These are phyloP conservation scores for Malurus melanocephalus DNA, from an alignment of 2,113 vertebrate genomes.

Conservation along the genomic window DNA sequence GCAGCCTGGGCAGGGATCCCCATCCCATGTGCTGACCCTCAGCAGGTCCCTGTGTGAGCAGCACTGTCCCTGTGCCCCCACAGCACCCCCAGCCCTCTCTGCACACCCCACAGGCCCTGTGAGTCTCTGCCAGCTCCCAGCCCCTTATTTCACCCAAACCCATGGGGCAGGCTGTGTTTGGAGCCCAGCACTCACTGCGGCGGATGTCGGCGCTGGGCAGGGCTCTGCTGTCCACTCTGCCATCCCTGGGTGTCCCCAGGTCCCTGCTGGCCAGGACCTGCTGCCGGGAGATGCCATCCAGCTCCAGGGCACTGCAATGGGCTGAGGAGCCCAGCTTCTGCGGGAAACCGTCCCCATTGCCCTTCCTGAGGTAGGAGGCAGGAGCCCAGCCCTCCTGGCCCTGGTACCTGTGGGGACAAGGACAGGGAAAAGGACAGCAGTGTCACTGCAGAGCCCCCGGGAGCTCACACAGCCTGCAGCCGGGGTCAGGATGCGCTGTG, in stretches of 20 bases:
- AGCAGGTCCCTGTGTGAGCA: neutral
- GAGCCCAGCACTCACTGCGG: constrained; percentile 68
- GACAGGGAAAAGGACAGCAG: neutral
- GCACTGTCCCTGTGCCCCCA: neutral
- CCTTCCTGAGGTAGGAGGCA: constrained; percentile 92
- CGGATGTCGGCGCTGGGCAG: constrained; percentile 76
- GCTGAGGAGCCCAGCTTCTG: constrained; percentile 77
- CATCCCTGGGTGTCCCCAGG: constrained; percentile 74
- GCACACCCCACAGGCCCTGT: neutral
- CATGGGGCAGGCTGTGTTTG: neutral
- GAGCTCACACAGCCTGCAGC: rapidly evolving
- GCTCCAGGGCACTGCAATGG: constrained; percentile 81
- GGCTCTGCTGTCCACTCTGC: constrained; percentile 61
- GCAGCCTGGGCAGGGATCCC: neutral
- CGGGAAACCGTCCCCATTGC: constrained; percentile 76
- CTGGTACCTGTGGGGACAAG: constrained; percentile 78
- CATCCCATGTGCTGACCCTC: neutral
- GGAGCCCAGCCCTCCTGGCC: constrained; percentile 96
- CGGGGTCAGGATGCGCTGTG: rapidly evolving
- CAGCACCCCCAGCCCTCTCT: neutral
- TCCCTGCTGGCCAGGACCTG: constrained; percentile 64
- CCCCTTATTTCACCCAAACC: rapidly evolving
- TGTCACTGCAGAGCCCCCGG: rapidly evolving
- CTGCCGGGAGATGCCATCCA: constrained; percentile 84
- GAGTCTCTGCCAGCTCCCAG: neutral